A percentile compares a stretch with the other conserved stretches of the same genome.
phyloP scores from a whole-genome alignment of 2,888 invertebrate species.

The Drosophila quinaria region DNA sequence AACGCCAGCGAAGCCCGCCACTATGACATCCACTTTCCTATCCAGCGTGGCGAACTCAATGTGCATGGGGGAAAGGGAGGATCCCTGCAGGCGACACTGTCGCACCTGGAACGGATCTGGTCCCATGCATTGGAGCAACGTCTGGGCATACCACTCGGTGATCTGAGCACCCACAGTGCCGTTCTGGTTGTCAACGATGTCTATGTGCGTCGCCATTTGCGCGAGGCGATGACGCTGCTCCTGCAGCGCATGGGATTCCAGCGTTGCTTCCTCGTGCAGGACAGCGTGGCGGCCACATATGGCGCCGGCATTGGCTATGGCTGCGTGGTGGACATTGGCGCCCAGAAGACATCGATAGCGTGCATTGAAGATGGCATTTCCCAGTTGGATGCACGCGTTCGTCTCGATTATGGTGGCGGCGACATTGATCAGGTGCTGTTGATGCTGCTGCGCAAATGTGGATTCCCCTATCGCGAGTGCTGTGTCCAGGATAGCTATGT shows the following conservation, averaged over 20 bases:
- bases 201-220: conserved; percentile 93
- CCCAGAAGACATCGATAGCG: conserved; percentile 97
- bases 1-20: conserved; percentile 87
- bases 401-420: conserved; percentile 95
- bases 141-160: conserved; percentile 90
- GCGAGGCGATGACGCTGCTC: conserved; percentile 93
- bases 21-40: conserved; percentile 96
- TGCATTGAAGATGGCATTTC: conserved; percentile 99
- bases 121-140: conserved; percentile 91
- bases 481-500: conserved; percentile 89
- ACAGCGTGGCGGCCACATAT: conserved; percentile 94
- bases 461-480: conserved; percentile 95
- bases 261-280: conserved; percentile 88
- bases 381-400: conserved; percentile 92
- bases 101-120: conserved; percentile 96
- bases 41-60: conserved; percentile 94
- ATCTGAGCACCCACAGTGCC: conserved; percentile 92
- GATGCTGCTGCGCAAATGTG: conserved; percentile 95
- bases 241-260: conserved; percentile 94
- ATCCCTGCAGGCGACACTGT: conserved; percentile 92
- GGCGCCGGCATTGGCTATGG: conserved; percentile 94
- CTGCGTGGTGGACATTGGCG: conserved; percentile 97
- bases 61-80: conserved; percentile 94
- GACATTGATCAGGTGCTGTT: conserved; percentile 96
- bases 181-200: conserved; percentile 96